phyloP scores from a whole-genome alignment of 2,888 invertebrate species.

The Eucera pruinosa region DNA sequence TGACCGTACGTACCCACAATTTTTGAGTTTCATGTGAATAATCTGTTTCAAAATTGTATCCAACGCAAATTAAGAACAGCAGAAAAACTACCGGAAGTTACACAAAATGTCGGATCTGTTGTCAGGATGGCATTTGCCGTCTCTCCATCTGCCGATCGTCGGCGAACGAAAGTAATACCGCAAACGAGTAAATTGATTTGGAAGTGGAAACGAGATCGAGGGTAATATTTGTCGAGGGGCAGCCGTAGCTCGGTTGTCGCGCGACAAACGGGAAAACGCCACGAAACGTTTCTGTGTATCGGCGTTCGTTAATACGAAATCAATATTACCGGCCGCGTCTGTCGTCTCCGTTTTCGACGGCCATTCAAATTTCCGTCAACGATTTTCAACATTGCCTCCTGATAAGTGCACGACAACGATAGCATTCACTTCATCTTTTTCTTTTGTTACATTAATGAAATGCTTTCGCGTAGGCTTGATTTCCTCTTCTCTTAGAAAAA shows the following conservation, averaged over 20 bases:
- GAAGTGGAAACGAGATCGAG: conserved; percentile 61
- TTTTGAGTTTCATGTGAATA: no score
- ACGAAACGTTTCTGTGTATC: conserved; percentile 52
- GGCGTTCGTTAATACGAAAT: conserved; percentile 67
- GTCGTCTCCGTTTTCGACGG: conserved; percentile 40
- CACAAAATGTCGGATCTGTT: not conserved
- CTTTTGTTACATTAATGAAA: no score
- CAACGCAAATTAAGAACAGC: not conserved
- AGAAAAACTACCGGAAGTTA: not conserved
- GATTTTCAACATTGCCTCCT: not conserved
- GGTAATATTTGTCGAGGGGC: conserved; percentile 65
- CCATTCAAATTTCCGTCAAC: conserved; percentile 21
- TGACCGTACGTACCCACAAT: no score
- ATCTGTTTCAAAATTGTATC: no score
- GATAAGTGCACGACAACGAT: not conserved
- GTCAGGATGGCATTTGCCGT: not conserved
- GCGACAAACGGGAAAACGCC: conserved; percentile 51
- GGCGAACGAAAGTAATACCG: conserved; percentile 64
- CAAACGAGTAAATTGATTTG: conserved; percentile 69
- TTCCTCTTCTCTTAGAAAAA: no score
- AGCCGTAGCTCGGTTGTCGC: conserved; percentile 41
- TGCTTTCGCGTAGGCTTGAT: no score
- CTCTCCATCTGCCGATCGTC: conserved; percentile 30
- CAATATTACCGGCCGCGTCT: conserved; percentile 61
- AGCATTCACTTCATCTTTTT: no score